A percentile compares a stretch with the other conserved stretches of the same genome.
phyloP scores from a whole-genome alignment of 2,113 vertebrate genomes.

The Pyrgilauda ruficollis region DNA sequence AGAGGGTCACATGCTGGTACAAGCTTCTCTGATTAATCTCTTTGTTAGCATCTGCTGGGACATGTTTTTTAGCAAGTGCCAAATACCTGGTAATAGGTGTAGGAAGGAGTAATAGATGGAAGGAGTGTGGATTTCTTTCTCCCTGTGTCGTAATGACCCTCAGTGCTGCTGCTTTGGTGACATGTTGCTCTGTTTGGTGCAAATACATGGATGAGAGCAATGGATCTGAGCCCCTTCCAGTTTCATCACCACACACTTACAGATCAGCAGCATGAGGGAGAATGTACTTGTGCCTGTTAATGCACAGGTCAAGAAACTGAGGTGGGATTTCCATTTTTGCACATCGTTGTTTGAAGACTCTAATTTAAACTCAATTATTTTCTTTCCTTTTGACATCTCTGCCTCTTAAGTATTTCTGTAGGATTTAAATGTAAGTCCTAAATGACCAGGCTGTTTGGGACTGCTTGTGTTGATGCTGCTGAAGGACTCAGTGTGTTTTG shows the following conservation, averaged over 20 bases:
- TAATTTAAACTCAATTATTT: neutral
- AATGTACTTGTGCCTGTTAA: neutral
- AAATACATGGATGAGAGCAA: neutral
- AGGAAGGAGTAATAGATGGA: neutral
- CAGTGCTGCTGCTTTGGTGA: rapidly evolving
- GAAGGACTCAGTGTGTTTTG: neutral
- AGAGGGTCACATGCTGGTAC: neutral
- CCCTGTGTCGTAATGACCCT: neutral
- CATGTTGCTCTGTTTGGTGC: neutral
- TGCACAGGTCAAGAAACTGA: neutral
- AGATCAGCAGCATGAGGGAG: neutral
- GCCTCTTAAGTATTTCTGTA: neutral
- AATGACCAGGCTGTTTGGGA: neutral
- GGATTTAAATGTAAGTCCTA: neutral
- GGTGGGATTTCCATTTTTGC: neutral
- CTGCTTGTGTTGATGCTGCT: neutral
- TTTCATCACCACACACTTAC: neutral
- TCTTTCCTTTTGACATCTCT: neutral
- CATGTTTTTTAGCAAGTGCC: neutral
- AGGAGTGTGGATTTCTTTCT: neutral
- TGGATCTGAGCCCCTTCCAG: neutral
- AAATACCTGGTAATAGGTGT: too few species aligned
- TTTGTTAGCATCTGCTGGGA: neutral
- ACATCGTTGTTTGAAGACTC: neutral
- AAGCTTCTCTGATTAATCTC: neutral